These are phyloP conservation scores for Brachylomia viminalis DNA, from an alignment of 2,888 invertebrate species.

Conservation along the genomic window DNA sequence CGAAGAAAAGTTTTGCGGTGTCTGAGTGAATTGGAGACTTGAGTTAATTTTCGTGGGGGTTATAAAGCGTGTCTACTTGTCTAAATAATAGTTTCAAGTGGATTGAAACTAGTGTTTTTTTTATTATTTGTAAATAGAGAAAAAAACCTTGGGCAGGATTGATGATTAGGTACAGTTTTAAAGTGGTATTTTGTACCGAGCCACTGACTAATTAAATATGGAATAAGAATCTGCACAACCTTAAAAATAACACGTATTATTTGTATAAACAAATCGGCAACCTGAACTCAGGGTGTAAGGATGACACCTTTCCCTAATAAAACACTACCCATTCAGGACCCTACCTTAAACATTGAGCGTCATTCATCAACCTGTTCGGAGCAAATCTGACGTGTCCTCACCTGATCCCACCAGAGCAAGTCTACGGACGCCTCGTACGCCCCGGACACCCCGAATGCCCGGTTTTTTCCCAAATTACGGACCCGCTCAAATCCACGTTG, in stretches of 20 bases:
- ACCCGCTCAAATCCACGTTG: slow-evolving; percentile 65
- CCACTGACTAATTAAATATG: not conserved
- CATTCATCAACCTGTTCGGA: slow-evolving; percentile 76
- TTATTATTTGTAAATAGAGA: too few relatives aligned
- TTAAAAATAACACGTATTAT: not conserved
- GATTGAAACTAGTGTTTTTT: too few relatives aligned
- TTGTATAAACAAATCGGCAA: not conserved
- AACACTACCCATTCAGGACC: slow-evolving; percentile 9
- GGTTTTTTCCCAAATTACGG: slow-evolving; percentile 68
- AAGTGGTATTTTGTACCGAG: not conserved
- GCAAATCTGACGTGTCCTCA: slow-evolving; percentile 72
- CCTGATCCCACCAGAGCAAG: slow-evolving; percentile 63
- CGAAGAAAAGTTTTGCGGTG: not conserved
- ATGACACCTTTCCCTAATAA: slow-evolving; percentile 27
- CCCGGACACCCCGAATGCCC: slow-evolving; percentile 20
- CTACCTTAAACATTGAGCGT: slow-evolving; percentile 56
- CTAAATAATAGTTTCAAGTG: too few relatives aligned
- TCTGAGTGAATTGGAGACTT: too few relatives aligned
- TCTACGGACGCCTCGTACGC: slow-evolving; percentile 37
- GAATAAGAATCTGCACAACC: not conserved
- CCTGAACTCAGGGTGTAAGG: not conserved
- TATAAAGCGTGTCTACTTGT: not conserved
- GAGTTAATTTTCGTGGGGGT: not conserved
- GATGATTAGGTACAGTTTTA: not conserved
- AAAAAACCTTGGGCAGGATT: not conserved